Conservation (phyloP, 2,888 invertebrate genomes). For the Leptinotarsa haldemani region DNA sequence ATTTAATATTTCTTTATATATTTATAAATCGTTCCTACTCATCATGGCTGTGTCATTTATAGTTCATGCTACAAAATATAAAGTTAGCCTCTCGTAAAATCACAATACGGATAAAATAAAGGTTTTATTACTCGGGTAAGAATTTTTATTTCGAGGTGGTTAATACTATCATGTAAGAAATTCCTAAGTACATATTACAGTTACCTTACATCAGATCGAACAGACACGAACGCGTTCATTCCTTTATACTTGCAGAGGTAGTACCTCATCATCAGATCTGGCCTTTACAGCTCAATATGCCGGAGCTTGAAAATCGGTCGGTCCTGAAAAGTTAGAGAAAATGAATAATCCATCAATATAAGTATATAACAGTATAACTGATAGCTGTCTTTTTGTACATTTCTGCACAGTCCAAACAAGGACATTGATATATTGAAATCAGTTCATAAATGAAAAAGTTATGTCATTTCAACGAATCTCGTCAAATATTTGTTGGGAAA, state of each 20-base stretch:
- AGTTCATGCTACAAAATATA: slow-evolving; percentile 35
- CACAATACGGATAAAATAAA: slow-evolving; percentile 32
- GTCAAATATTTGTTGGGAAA: too few relatives aligned
- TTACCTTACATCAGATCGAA: slow-evolving; percentile 30
- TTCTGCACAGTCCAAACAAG: too few relatives aligned
- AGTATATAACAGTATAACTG: too few relatives aligned
- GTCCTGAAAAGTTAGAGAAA: slow-evolving; percentile 66
- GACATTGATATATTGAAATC: too few relatives aligned
- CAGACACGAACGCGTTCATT: slow-evolving; percentile 24
- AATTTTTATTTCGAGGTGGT: slow-evolving; percentile 25
- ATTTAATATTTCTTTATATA: slow-evolving; percentile 47
- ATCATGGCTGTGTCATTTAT: slow-evolving; percentile 39
- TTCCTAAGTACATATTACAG: slow-evolving; percentile 47
- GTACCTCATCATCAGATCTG: slow-evolving; percentile 10
- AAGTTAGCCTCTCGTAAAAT: slow-evolving; percentile 39
- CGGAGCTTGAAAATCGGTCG: slow-evolving; percentile 79
- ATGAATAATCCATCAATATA: too few relatives aligned
- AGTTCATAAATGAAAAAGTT: too few relatives aligned
- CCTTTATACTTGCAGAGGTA: slow-evolving; percentile 11
- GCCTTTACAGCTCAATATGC: slow-evolving; percentile 67
- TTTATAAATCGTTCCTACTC: slow-evolving; percentile 38
- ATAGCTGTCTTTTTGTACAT: too few relatives aligned
- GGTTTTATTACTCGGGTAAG: slow-evolving; percentile 10
- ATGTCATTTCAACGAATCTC: too few relatives aligned
- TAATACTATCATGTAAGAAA: slow-evolving; percentile 32